phyloP scores from a whole-genome alignment of 1,140 invertebrate species.

The Helicorthomorpha holstii region DNA sequence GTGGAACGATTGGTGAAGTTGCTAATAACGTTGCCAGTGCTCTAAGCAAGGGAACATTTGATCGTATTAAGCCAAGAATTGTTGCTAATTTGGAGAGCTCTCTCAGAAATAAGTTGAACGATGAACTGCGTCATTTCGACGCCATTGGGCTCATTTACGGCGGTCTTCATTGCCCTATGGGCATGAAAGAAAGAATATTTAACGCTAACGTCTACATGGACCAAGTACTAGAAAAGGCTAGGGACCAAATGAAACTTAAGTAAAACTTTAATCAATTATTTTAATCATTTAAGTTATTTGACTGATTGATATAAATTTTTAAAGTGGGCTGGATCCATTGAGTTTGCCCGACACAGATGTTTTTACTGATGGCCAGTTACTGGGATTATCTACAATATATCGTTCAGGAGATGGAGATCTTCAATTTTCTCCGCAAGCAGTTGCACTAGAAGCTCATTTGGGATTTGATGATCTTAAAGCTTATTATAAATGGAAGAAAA shows the following conservation, averaged over 20 bases:
- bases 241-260: conserved; percentile 6
- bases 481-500: conserved; percentile 5
- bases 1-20: conserved; percentile 1
- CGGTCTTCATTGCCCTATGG: conserved; percentile 1
- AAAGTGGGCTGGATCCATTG: conserved; percentile 8
- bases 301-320: background rate
- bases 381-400: conserved; percentile 8
- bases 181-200: background rate
- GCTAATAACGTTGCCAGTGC: conserved; percentile 1
- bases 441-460: conserved; percentile 2
- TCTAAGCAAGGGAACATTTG: conserved; percentile 5
- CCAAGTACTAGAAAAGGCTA: conserved; percentile 5
- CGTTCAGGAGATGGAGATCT: conserved; percentile 6
- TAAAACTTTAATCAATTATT: background rate
- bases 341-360: conserved; percentile 4
- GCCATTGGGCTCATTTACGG: conserved; percentile 3
- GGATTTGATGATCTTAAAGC: conserved; percentile 4
- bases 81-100: background rate
- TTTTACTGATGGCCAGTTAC: conserved; percentile 7
- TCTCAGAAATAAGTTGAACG: conserved; percentile 3
- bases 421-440: background rate
- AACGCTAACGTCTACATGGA: conserved; percentile 8
- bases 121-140: conserved; percentile 6
- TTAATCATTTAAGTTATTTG: background rate
- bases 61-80: conserved; percentile 3